Conservation (phyloP, 2,113 vertebrate genomes). For the Heterochromis multidens region DNA sequence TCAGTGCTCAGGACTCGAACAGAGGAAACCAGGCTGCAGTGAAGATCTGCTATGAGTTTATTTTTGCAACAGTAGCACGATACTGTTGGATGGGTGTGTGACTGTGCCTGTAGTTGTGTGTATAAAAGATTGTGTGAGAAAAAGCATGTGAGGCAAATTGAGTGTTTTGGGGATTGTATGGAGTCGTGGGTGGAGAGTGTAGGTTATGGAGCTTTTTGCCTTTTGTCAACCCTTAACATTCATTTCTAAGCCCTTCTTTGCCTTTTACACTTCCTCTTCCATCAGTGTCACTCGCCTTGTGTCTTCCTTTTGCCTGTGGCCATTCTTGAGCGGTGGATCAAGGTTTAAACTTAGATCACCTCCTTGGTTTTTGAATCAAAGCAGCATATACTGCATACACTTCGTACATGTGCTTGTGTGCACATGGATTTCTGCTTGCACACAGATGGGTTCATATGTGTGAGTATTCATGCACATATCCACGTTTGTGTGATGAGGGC, state of each 20-base stretch:
- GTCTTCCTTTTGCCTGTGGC: conserved; percentile 52
- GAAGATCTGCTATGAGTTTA: neutral
- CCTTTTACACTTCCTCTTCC: conserved; percentile 44
- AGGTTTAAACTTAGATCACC: conserved; percentile 53
- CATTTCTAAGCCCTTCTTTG: conserved; percentile 64
- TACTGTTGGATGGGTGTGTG: neutral
- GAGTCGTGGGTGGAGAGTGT: conserved; percentile 58
- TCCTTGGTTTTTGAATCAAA: conserved; percentile 31
- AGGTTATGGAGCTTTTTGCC: conserved; percentile 71
- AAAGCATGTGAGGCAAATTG: conserved; percentile 30
- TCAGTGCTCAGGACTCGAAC: conserved; percentile 30
- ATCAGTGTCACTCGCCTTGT: conserved; percentile 48
- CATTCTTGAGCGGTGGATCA: conserved; percentile 40
- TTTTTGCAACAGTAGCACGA: neutral
- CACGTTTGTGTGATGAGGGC: conserved; percentile 55
- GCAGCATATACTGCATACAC: neutral
- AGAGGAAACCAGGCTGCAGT: conserved; percentile 16
- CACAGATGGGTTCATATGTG: conserved; percentile 10
- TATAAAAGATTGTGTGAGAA: conserved; percentile 21
- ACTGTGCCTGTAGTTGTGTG: conserved; percentile 11
- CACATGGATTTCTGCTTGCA: neutral
- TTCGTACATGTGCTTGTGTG: neutral
- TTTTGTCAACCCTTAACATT: conserved; percentile 64
- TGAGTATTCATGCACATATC: conserved; percentile 13
- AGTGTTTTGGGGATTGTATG: conserved; percentile 26